These are phyloP conservation scores for Drosophila quinaria DNA, from an alignment of 2,888 invertebrate species.

Conservation along the genomic window DNA sequence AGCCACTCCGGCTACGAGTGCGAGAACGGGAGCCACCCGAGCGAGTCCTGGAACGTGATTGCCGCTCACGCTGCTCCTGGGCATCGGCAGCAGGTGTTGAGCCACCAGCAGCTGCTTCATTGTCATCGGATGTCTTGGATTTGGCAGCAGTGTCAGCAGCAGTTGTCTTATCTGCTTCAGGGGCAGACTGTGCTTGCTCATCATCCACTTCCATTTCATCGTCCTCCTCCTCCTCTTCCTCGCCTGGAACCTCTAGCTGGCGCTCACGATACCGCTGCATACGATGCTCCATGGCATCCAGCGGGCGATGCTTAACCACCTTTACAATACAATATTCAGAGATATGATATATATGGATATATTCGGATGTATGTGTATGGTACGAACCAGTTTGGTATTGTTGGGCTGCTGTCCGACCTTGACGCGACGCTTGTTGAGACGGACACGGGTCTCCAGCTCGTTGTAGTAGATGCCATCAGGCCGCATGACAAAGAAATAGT, in stretches of 20 bases:
- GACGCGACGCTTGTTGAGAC: constrained; percentile 96
- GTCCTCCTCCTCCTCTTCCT: constrained; percentile 90
- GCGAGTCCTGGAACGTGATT: constrained; percentile 77
- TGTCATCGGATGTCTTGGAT: constrained; percentile 14
- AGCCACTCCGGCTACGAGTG: constrained; percentile 62
- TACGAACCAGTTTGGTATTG: constrained; percentile 88
- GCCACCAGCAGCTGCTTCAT: constrained; percentile 9
- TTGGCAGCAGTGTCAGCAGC: constrained; percentile 12
- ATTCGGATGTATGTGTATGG: no score
- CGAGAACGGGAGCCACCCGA: constrained; percentile 62
- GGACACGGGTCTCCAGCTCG: constrained; percentile 97
- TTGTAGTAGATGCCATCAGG: constrained; percentile 97
- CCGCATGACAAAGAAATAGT: constrained; percentile 97
- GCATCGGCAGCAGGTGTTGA: constrained; percentile 52
- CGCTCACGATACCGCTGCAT: constrained; percentile 95
- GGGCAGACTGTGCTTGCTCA: constrained; percentile 16
- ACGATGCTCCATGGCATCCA: constrained; percentile 93
- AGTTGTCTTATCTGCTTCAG: constrained; percentile 50
- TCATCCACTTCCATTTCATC: constrained; percentile 86
- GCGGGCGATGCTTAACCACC: constrained; percentile 93
- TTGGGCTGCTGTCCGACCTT: constrained; percentile 88
- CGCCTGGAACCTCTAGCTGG: constrained; percentile 94
- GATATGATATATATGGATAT: background rate
- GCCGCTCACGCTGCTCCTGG: constrained; percentile 77
- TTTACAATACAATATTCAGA: constrained; percentile 16